Evolutionary conservation across 2,888 invertebrate genomes (phyloP).

Genomic region (Caenorhabditis sp.): DNA sequence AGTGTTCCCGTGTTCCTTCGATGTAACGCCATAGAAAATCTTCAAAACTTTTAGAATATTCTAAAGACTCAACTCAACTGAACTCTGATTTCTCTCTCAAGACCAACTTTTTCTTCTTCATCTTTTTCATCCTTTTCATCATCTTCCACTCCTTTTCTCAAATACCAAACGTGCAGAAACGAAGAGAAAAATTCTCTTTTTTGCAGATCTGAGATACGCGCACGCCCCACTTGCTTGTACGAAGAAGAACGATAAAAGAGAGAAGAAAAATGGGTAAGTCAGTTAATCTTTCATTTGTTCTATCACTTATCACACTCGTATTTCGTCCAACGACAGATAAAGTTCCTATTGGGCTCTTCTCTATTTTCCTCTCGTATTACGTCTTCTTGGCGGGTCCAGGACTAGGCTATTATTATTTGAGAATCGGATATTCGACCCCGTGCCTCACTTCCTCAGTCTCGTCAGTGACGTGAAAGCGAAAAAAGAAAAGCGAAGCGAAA

Average conservation of each 20-base stretch:
- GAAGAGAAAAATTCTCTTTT: not conserved
- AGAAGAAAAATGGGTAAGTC: constrained; percentile 35
- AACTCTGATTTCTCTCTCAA: not conserved
- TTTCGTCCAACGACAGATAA: not conserved
- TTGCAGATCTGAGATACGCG: not conserved
- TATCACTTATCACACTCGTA: not conserved
- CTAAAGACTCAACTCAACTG: constrained; percentile 7
- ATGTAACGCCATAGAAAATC: not conserved
- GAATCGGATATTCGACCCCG: constrained; percentile 33
- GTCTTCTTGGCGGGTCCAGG: not conserved
- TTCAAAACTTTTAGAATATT: constrained; percentile 17
- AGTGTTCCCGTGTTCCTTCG: no score
- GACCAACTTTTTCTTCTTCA: not conserved
- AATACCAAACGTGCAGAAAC: not conserved
- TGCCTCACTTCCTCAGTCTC: constrained; percentile 1
- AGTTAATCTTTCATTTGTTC: not conserved
- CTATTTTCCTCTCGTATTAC: not conserved
- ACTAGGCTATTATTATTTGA: constrained; percentile 32
- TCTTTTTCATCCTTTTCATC: not conserved
- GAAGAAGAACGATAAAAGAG: not conserved
- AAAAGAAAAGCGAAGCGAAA: constrained; percentile 1
- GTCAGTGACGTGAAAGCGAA: constrained; percentile 3
- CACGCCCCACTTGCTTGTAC: not conserved
- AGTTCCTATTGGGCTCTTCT: not conserved
- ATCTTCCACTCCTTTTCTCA: not conserved